Base-by-base conservation (phyloP, 2,888 invertebrate genomes). In the Drosophila eohydei region DNA sequence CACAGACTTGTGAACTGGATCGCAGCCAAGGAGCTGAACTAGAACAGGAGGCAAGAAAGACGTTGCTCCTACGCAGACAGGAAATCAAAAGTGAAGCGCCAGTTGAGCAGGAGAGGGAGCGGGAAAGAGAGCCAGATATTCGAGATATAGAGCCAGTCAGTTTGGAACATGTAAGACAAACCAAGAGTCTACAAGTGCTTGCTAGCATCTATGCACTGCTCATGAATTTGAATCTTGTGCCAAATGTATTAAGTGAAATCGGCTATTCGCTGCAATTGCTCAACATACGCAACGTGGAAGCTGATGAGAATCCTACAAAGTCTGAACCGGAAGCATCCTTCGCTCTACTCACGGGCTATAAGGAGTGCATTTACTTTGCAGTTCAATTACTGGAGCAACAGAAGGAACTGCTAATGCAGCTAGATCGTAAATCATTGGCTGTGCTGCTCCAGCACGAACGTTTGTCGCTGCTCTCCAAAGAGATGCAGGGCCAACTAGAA, bases 301-400 rank as follows among this genome's bases (percentile, higher is more conserved):
- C 64, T 6, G 14, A 16, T 9, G 62, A 50, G 1, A 56, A 36
- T 14, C 14, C 71, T 1, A 12, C 28, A 8, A 41, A 6, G 11
- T 14, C 44, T 3, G 46, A 48, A 0, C 30, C 14, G 30, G 38
- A 48, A 3, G 0, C 38, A 14, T 51, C 68, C 0, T 34, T 83
- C 2, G 43, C 58, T 0, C 6, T 68, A 0, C 43, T 85, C 0
- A 26, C 51, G 0, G 46, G 51, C 1, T 60, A 73, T 14, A 80
- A 74, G 48, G 82, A 97, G 89, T 95, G 96, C 82, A 94, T 96
- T 4, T 97, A 96, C 93, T 97, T 97, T 93, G 95, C 96, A 28
- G 93, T 95, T 0, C 94, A 94, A 64, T 94, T 96, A 1, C 92
- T 97, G 34, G 94, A 95, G 90, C 93, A 94, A 32, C 94, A 95